Percentiles rank a stretch among this genome's conserved stretches.
Conservation (phyloP, 2,888 invertebrate species). For the Stenodema calcarata region DNA sequence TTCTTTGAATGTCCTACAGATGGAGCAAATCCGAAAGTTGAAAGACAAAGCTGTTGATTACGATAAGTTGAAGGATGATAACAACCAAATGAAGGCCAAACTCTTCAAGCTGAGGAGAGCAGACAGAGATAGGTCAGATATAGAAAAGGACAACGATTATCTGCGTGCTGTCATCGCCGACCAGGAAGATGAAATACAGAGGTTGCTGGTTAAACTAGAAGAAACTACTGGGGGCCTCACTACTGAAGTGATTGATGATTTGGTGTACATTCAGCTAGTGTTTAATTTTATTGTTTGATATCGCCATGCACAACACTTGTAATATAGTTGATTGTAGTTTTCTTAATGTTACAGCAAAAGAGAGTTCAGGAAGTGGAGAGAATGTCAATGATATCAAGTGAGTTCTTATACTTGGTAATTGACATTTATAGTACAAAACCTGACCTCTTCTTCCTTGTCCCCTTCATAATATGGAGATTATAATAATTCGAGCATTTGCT, state of each 20-base stretch:
- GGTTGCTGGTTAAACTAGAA: constrained; percentile 9
- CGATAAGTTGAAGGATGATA: constrained; percentile 45
- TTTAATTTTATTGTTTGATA: no score
- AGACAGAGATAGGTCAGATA: constrained; percentile 18
- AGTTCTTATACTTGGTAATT: neutral
- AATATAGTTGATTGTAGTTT: no score
- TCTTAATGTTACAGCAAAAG: neutral
- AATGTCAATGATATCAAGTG: neutral
- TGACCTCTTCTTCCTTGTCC: no score
- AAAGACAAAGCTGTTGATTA: constrained; percentile 35
- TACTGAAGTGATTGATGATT: neutral
- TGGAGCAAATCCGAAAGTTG: neutral
- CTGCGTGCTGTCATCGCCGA: constrained; percentile 40
- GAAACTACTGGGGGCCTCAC: neutral
- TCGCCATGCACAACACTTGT: no score
- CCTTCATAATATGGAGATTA: no score
- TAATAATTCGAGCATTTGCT: no score
- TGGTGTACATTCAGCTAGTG: neutral
- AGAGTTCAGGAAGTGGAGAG: constrained; percentile 14
- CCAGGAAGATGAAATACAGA: constrained; percentile 52
- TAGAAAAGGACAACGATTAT: constrained; percentile 45
- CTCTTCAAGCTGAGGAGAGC: constrained; percentile 34
- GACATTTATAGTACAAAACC: no score
- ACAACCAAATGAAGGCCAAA: constrained; percentile 15
- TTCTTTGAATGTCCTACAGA: no score